These are phyloP conservation scores for Agelas oroides DNA, from an alignment of 37 sponge, comb jelly and placozoan genomes.

Conservation along the genomic window DNA sequence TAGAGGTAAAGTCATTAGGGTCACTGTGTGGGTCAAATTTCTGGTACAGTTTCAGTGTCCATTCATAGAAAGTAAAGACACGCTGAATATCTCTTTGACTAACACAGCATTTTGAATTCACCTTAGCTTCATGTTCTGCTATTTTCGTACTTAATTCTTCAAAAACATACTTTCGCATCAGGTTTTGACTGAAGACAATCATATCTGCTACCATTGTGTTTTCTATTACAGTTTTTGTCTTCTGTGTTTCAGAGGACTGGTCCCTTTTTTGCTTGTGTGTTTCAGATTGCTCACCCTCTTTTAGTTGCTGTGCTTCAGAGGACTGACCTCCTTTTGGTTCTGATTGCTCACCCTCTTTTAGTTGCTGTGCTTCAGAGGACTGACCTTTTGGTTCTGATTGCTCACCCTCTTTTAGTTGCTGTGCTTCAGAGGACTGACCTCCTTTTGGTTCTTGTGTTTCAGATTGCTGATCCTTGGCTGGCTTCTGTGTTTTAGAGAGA, in stretches of 20 bases:
- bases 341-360: no score
- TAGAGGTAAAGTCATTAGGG: slow-evolving; percentile 1
- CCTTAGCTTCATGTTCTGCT: slow-evolving; percentile 20
- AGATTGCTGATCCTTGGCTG: no score
- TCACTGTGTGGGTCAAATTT: slow-evolving; percentile 11
- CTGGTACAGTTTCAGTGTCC: slow-evolving; percentile 30
- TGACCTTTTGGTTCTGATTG: no score
- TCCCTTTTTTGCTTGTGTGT: neutral
- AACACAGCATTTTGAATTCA: slow-evolving; percentile 68
- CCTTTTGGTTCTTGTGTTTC: no score
- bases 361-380: neutral
- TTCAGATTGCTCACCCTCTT: neutral
- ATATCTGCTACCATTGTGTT: slow-evolving; percentile 41
- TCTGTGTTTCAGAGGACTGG: neutral
- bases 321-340: neutral
- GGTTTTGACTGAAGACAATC: slow-evolving; percentile 62
- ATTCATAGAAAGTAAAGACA: slow-evolving; percentile 54
- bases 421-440: neutral
- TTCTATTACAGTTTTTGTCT: no score
- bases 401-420: neutral
- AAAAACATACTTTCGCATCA: slow-evolving; percentile 63
- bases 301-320: neutral
- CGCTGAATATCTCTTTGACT: slow-evolving; percentile 85
- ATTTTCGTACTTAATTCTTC: slow-evolving; percentile 38
- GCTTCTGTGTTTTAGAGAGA: no score